Percentiles rank a stretch among this genome's conserved stretches.
Evolutionary conservation across 2,888 invertebrate genomes (phyloP).

Genomic region (Euproctis similis): DNA sequence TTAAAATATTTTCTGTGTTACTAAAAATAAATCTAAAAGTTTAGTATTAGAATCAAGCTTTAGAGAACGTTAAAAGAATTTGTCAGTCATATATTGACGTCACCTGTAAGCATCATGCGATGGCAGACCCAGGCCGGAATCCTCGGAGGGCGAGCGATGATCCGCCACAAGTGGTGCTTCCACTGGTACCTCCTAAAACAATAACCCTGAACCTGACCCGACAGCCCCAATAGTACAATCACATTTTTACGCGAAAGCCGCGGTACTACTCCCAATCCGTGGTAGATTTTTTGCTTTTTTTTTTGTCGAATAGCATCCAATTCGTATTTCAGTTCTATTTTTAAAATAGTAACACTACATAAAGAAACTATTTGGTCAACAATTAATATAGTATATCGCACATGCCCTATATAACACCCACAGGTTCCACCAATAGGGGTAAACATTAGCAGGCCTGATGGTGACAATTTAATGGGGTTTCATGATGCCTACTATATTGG

Average conservation of each 20-base stretch:
- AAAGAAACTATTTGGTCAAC: too few relatives aligned
- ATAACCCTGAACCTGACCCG: constrained; percentile 72
- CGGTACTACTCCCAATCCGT: constrained; percentile 10
- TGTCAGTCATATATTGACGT: constrained; percentile 37
- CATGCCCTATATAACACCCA: too few relatives aligned
- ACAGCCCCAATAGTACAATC: constrained; percentile 24
- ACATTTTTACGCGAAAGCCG: constrained; percentile 13
- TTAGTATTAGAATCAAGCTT: constrained; percentile 5
- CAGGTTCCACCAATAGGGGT: constrained; percentile 5
- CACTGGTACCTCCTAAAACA: constrained; percentile 74
- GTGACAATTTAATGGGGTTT: constrained; percentile 13
- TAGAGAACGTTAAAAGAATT: constrained; percentile 10
- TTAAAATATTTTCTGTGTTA: constrained; percentile 1
- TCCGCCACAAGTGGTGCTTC: constrained; percentile 79
- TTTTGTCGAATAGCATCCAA: too few relatives aligned
- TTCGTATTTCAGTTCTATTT: too few relatives aligned
- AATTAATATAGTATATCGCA: too few relatives aligned
- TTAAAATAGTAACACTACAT: too few relatives aligned
- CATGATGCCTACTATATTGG: constrained; percentile 17
- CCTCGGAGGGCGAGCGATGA: constrained; percentile 92
- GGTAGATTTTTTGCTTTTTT: background rate
- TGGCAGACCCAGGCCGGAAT: constrained; percentile 94
- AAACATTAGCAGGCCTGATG: constrained; percentile 13
- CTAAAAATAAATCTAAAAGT: background rate
- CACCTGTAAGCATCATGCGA: constrained; percentile 83